A percentile compares a stretch with the other conserved stretches of the same genome.
These are phyloP conservation scores for Eubasilissa regina DNA, from an alignment of 1,140 invertebrate species.

Conservation along the genomic window DNA sequence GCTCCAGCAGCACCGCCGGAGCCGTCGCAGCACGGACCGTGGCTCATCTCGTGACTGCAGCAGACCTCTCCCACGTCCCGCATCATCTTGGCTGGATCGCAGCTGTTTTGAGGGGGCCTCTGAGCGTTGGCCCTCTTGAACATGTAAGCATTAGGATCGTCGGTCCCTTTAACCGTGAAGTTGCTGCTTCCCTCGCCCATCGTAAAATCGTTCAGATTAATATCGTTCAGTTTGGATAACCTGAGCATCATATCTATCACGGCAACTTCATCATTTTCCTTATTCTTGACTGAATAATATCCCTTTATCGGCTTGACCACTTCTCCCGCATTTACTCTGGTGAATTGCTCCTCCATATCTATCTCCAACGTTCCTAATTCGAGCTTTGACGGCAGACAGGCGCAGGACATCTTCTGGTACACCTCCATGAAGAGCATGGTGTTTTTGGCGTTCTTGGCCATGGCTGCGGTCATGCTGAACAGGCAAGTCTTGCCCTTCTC, in stretches of 20 bases:
- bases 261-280: conserved; percentile 20
- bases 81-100: conserved; percentile 19
- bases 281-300: conserved; percentile 11
- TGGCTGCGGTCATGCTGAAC: not conserved
- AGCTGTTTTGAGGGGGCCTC: not conserved
- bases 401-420: conserved; percentile 31
- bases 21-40: not conserved
- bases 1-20: not conserved
- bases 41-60: not conserved
- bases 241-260: conserved; percentile 35
- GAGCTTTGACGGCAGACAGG: conserved; percentile 31
- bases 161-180: conserved; percentile 1
- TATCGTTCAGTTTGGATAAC: conserved; percentile 21
- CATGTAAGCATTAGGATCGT: conserved; percentile 11
- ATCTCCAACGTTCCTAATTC: not conserved
- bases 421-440: conserved; percentile 15
- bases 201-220: conserved; percentile 25
- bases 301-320: conserved; percentile 20
- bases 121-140: not conserved
- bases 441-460: not conserved
- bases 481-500: conserved; percentile 23
- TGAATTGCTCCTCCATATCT: conserved; percentile 4
- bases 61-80: conserved; percentile 27
- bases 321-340: conserved; percentile 25
- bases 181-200: conserved; percentile 15